phyloP scores from a whole-genome alignment of 2,797 vertebrate species.

The Helostoma temminkii region DNA sequence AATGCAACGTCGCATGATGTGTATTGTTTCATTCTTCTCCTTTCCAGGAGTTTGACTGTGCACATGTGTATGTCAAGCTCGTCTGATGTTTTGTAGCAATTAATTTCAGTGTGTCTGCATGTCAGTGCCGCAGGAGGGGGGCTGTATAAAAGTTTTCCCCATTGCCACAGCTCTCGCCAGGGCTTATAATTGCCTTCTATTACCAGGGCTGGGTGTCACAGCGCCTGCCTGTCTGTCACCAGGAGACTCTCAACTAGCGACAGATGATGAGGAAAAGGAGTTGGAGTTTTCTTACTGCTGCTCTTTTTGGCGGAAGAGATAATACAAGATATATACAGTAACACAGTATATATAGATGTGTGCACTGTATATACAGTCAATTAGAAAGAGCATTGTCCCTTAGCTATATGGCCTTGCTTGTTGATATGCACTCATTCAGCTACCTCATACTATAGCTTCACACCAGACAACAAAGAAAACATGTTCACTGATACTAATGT shows the following conservation, averaged over 20 bases:
- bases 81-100: conserved; percentile 85
- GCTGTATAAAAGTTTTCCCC: conserved; percentile 80
- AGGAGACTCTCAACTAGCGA: conserved; percentile 75
- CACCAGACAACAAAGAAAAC: conserved; percentile 20
- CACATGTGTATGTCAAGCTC: conserved; percentile 74
- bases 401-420: conserved; percentile 43
- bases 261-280: conserved; percentile 78
- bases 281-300: conserved; percentile 68
- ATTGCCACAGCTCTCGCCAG: conserved; percentile 78
- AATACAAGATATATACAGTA: conserved; percentile 41
- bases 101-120: conserved; percentile 83
- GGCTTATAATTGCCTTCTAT: conserved; percentile 85
- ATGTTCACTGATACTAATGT: conserved; percentile 19
- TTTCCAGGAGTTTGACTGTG: conserved; percentile 82
- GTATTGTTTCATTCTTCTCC: conserved; percentile 79
- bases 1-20: conserved; percentile 69
- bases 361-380: conserved; percentile 20
- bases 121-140: conserved; percentile 81
- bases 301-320: conserved; percentile 71
- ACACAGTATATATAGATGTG: conserved; percentile 4
- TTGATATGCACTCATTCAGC: conserved; percentile 62
- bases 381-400: conserved; percentile 39
- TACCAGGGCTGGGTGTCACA: conserved; percentile 82
- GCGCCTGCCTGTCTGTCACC: conserved; percentile 80
- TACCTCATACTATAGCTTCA: conserved; percentile 9